These are phyloP conservation scores for Rhinoraja longicauda DNA, from an alignment of 2,797 vertebrate genomes.

Conservation along the genomic window DNA sequence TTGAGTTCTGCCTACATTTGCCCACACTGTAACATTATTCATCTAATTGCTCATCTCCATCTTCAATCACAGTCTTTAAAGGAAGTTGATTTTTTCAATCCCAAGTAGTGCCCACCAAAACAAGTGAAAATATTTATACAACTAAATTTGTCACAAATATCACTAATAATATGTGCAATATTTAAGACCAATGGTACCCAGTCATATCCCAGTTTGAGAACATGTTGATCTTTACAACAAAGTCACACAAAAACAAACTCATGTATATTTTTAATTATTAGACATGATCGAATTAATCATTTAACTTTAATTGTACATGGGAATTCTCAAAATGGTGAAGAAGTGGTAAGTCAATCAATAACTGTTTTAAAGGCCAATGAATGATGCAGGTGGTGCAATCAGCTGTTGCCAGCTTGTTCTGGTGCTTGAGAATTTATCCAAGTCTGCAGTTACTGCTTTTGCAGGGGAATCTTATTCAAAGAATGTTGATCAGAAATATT, in stretches of 20 bases:
- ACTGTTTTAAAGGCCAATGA: not conserved
- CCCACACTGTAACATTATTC: not conserved
- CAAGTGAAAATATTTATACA: not conserved
- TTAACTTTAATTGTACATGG: not conserved
- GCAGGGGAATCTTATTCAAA: not conserved
- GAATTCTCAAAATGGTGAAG: not conserved
- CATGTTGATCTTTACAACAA: not conserved
- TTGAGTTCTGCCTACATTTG: conserved; percentile 15
- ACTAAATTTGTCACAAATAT: not conserved
- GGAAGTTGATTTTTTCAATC: not conserved
- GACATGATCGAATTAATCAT: not conserved
- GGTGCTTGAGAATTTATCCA: not conserved
- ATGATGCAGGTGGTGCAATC: not conserved
- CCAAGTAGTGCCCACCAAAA: no score
- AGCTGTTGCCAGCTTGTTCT: not conserved
- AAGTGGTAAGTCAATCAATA: not conserved
- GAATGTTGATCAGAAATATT: not conserved
- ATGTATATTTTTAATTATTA: conserved; percentile 1
- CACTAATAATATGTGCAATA: not conserved
- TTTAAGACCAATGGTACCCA: not conserved
- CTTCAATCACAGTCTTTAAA: not conserved
- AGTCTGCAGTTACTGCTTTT: not conserved
- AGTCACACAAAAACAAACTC: not conserved
- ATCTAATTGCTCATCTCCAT: not conserved
- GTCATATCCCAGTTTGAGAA: not conserved